These are phyloP conservation scores for Datnioides undecimradiatus DNA, from an alignment of 2,113 vertebrate genomes.

Conservation along the genomic window DNA sequence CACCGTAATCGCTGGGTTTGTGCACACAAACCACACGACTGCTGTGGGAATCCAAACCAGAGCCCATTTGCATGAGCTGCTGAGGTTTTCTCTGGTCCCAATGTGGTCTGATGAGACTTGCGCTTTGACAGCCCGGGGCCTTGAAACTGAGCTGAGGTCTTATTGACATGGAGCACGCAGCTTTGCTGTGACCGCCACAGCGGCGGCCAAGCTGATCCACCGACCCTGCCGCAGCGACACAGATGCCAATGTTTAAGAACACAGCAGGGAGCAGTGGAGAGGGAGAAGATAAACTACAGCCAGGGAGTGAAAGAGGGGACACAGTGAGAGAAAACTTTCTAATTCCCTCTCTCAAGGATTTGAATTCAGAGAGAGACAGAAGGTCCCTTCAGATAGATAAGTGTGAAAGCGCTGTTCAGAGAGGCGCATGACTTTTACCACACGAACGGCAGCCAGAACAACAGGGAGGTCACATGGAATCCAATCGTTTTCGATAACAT, in stretches of 20 bases:
- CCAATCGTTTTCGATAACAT: neutral
- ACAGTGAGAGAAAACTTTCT: conserved; percentile 14
- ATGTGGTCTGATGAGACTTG: conserved; percentile 21
- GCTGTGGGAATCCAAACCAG: conserved; percentile 12
- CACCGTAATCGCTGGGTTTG: neutral
- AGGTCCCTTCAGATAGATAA: conserved; percentile 4
- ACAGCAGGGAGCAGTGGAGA: conserved; percentile 27
- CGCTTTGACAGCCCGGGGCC: conserved; percentile 41
- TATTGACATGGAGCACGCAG: conserved; percentile 58
- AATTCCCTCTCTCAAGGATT: conserved; percentile 14
- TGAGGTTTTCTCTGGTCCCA: conserved; percentile 18
- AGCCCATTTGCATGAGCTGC: conserved; percentile 49
- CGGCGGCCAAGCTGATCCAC: conserved; percentile 16
- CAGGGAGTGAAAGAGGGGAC: conserved; percentile 18
- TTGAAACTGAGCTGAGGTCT: conserved; percentile 48
- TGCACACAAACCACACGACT: neutral
- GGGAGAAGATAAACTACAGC: conserved; percentile 10
- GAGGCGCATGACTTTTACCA: neutral
- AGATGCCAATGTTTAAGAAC: conserved; percentile 62
- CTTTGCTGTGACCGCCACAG: conserved; percentile 55
- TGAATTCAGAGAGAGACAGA: conserved; percentile 30
- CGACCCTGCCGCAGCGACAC: conserved; percentile 44
- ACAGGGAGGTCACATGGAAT: neutral
- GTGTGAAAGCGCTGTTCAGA: conserved; percentile 7
- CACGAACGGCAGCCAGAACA: neutral